A percentile compares a stretch with the other conserved stretches of the same genome.
Conservation (phyloP, 2,113 vertebrate species). For the Oryzias celebensis region DNA sequence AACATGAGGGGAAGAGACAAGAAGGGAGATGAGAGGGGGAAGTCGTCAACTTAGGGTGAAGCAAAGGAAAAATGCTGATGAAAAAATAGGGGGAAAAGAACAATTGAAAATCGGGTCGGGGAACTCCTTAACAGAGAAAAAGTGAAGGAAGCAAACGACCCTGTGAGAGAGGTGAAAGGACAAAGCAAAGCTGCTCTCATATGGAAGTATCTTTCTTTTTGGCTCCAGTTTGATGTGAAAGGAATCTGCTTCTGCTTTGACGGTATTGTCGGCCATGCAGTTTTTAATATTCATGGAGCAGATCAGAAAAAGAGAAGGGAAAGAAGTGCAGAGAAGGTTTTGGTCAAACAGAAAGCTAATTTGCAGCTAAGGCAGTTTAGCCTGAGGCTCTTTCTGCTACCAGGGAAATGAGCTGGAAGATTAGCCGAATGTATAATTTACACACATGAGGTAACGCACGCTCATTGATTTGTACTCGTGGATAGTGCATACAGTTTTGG, state of each 20-base stretch:
- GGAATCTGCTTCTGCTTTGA: conserved; percentile 63
- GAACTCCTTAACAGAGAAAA: conserved; percentile 36
- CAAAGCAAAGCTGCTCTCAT: conserved; percentile 44
- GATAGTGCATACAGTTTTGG: conserved; percentile 27
- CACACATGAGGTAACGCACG: conserved; percentile 26
- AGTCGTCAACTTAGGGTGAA: conserved; percentile 31
- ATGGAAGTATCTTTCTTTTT: conserved; percentile 55
- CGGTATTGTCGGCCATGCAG: conserved; percentile 57
- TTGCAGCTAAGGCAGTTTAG: conserved; percentile 70
- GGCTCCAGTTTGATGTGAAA: conserved; percentile 65
- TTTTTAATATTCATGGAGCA: conserved; percentile 74
- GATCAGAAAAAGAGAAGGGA: conserved; percentile 54
- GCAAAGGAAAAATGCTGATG: conserved; percentile 39
- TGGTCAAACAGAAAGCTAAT: conserved; percentile 79
- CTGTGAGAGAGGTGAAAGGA: conserved; percentile 45
- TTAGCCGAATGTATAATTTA: conserved; percentile 76
- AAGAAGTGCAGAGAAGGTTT: conserved; percentile 58
- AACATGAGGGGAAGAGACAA: conserved; percentile 61
- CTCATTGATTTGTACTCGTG: conserved; percentile 32
- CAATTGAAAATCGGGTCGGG: conserved; percentile 34
- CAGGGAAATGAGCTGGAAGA: conserved; percentile 74
- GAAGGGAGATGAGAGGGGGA: conserved; percentile 42
- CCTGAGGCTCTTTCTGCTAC: conserved; percentile 69
- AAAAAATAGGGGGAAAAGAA: conserved; percentile 30
- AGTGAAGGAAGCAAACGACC: conserved; percentile 44